These are phyloP conservation scores for Xylota sylvarum DNA, from an alignment of 2,888 invertebrate genomes.

Conservation along the genomic window DNA sequence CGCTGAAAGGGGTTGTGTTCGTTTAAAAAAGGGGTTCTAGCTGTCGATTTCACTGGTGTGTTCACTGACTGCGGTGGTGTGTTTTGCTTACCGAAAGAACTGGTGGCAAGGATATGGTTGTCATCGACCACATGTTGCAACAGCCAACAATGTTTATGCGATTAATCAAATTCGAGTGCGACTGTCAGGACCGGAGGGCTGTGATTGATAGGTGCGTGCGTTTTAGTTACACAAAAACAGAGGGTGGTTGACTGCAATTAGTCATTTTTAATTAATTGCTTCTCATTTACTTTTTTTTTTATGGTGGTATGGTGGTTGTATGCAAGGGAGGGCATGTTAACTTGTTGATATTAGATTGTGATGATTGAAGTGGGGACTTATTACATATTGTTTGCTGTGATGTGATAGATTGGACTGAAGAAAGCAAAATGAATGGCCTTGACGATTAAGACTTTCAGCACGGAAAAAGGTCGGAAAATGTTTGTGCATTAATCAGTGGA, in stretches of 20 bases:
- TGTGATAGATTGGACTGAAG: slow-evolving; percentile 22
- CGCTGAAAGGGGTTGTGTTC: neutral
- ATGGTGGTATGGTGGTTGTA: neutral
- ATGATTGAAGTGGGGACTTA: slow-evolving; percentile 13
- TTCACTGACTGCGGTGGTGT: neutral
- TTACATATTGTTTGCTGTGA: slow-evolving; percentile 8
- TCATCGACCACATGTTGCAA: slow-evolving; percentile 54
- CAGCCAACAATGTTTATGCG: slow-evolving; percentile 28
- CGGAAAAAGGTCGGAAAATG: slow-evolving; percentile 15
- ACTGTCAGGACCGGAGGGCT: slow-evolving; percentile 11
- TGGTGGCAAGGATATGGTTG: neutral
- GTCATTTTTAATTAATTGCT: slow-evolving; percentile 51
- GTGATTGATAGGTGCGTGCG: slow-evolving; percentile 36
- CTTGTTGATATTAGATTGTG: slow-evolving; percentile 35
- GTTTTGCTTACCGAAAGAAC: neutral
- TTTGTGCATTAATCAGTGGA: slow-evolving; percentile 13
- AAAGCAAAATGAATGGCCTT: slow-evolving; percentile 17
- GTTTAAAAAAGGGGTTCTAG: neutral
- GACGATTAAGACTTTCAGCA: slow-evolving; percentile 8
- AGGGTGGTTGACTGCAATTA: slow-evolving; percentile 40
- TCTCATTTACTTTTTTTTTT: slow-evolving; percentile 2
- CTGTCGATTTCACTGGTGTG: neutral
- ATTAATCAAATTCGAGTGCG: slow-evolving; percentile 53
- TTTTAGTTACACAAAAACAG: slow-evolving; percentile 16
- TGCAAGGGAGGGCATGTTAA: neutral